Evolutionary conservation across 1,140 invertebrate genomes (phyloP).

Genomic region (Saccostrea cuccullata): DNA sequence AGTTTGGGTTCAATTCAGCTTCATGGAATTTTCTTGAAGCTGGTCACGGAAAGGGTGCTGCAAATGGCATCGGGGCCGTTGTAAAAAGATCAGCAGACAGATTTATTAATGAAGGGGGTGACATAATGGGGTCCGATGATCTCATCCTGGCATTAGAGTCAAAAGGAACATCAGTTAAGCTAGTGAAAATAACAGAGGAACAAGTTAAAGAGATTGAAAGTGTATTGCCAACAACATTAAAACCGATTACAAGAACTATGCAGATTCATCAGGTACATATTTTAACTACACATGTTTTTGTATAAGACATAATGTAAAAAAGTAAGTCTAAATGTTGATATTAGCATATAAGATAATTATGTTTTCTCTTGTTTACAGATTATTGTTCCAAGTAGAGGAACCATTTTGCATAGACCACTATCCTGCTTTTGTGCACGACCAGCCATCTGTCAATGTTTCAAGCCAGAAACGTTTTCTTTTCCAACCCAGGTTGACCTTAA

Average conservation of each 20-base stretch:
- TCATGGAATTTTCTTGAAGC: slow-evolving; percentile 78
- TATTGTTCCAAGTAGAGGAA: neutral
- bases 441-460: slow-evolving; percentile 1
- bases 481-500: neutral
- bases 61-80: slow-evolving; percentile 41
- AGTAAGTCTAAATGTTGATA: neutral
- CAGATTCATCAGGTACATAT: neutral
- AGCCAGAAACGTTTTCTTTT: neutral
- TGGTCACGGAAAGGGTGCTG: slow-evolving; percentile 47
- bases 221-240: neutral
- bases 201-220: neutral
- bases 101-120: slow-evolving; percentile 14
- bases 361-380: neutral
- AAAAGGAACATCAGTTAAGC: neutral
- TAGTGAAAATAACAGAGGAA: neutral
- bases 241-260: neutral
- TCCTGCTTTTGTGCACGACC: neutral
- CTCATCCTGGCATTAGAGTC: neutral
- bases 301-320: neutral
- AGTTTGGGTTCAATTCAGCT: slow-evolving; percentile 44
- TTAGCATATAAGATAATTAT: neutral
- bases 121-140: slow-evolving; percentile 16
- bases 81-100: slow-evolving; percentile 21
- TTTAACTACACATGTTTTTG: neutral
- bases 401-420: neutral